phyloP scores from a whole-genome alignment of 1,140 invertebrate genomes.

The Chrysoperla carnea region DNA sequence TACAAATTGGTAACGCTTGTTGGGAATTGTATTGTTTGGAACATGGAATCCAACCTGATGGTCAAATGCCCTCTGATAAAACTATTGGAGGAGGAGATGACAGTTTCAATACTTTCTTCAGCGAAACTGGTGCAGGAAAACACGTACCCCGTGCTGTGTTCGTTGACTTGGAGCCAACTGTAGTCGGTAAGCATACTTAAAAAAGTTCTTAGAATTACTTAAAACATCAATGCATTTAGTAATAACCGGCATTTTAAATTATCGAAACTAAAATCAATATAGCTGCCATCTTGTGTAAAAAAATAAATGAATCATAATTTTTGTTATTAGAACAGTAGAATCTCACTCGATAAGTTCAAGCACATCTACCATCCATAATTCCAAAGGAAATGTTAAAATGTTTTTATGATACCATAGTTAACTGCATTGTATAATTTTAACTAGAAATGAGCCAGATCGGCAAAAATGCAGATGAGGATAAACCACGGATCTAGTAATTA shows the following conservation, averaged over 20 bases:
- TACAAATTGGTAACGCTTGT: conserved; percentile 56
- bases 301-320: not conserved
- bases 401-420: no score
- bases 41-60: conserved; percentile 61
- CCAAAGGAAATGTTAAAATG: no score
- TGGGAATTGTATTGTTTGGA: conserved; percentile 46
- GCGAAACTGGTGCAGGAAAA: conserved; percentile 73
- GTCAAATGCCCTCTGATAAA: conserved; percentile 44
- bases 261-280: not conserved
- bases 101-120: conserved; percentile 81
- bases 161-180: conserved; percentile 75
- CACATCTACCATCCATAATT: no score
- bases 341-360: no score
- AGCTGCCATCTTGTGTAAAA: not conserved
- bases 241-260: no score
- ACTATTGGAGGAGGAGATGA: conserved; percentile 53
- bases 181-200: conserved; percentile 47
- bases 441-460: no score
- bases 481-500: no score
- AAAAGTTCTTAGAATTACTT: no score
- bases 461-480: no score
- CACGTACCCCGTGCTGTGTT: conserved; percentile 74
- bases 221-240: no score
- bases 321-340: not conserved
- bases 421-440: no score